Conservation (phyloP, 2,797 vertebrate species). For the Atherinosoma microstoma region DNA sequence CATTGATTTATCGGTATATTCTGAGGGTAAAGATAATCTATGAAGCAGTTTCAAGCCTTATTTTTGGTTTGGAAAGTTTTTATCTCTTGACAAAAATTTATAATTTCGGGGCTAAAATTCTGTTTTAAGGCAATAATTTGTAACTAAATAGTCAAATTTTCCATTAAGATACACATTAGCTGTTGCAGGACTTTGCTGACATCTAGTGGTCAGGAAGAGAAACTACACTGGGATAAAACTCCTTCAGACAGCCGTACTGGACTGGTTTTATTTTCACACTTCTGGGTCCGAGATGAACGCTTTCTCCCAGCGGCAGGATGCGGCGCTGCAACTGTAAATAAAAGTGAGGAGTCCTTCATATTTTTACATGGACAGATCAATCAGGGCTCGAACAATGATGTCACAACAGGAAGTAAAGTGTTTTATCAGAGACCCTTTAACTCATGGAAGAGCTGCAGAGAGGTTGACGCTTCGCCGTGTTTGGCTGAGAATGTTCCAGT, state of each 20-base stretch:
- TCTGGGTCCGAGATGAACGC: constrained; percentile 6
- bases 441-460: constrained; percentile 14
- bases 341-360: constrained; percentile 58
- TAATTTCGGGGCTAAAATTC: too few relatives aligned
- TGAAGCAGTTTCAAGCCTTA: too few relatives aligned
- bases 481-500: constrained; percentile 48
- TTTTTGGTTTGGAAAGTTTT: too few relatives aligned
- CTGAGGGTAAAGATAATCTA: too few relatives aligned
- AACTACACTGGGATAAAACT: constrained; percentile 34
- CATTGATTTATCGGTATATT: too few relatives aligned
- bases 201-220: constrained; percentile 32
- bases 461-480: constrained; percentile 25
- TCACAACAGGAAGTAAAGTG: constrained; percentile 45
- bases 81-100: too few relatives aligned
- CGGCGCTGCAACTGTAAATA: constrained; percentile 57
- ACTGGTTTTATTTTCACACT: neutral
- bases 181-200: neutral
- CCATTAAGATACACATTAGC: too few relatives aligned
- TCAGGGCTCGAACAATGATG: constrained; percentile 68
- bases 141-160: too few relatives aligned
- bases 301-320: neutral
- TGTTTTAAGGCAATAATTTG: too few relatives aligned
- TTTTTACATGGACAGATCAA: constrained; percentile 66
- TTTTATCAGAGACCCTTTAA: constrained; percentile 57
- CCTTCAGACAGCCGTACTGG: constrained; percentile 24